Conservation (phyloP, 2,113 vertebrate genomes). For the Halcyon senegalensis region DNA sequence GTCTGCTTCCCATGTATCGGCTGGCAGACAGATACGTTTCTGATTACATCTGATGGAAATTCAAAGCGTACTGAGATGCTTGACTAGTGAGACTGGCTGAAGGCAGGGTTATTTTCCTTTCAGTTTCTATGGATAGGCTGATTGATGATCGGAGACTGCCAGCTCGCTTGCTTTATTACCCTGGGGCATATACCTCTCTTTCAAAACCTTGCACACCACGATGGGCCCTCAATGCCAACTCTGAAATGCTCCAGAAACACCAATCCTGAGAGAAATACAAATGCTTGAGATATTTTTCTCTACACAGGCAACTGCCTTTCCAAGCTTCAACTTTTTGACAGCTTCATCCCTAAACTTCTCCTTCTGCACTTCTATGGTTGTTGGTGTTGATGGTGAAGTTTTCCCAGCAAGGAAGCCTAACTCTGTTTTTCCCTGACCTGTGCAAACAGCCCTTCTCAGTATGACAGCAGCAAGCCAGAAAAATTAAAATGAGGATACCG, state of each 20-base stretch:
- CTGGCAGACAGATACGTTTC: rapidly evolving
- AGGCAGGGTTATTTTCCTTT: neutral
- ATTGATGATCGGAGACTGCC: rapidly evolving
- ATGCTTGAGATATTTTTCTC: rapidly evolving
- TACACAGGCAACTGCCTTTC: neutral
- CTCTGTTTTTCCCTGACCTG: neutral
- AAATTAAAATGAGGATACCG: neutral
- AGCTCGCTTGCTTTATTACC: neutral
- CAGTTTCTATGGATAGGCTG: neutral
- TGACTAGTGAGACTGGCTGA: neutral
- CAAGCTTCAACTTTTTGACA: neutral
- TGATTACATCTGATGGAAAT: neutral
- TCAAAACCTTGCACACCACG: neutral
- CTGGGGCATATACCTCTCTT: rapidly evolving
- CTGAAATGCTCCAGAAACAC: neutral
- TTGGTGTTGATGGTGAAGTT: neutral
- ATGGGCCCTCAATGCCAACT: neutral
- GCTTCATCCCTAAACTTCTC: neutral
- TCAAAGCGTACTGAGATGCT: neutral
- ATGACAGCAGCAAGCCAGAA: neutral
- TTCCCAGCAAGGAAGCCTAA: neutral
- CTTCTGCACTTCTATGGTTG: neutral
- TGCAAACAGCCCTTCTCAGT: neutral
- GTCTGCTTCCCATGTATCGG: neutral
- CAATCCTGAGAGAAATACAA: neutral